Percentiles rank a stretch among this genome's conserved stretches.
These are phyloP conservation scores for Knipowitschia caucasica DNA, from an alignment of 2,797 vertebrate genomes.

Conservation along the genomic window DNA sequence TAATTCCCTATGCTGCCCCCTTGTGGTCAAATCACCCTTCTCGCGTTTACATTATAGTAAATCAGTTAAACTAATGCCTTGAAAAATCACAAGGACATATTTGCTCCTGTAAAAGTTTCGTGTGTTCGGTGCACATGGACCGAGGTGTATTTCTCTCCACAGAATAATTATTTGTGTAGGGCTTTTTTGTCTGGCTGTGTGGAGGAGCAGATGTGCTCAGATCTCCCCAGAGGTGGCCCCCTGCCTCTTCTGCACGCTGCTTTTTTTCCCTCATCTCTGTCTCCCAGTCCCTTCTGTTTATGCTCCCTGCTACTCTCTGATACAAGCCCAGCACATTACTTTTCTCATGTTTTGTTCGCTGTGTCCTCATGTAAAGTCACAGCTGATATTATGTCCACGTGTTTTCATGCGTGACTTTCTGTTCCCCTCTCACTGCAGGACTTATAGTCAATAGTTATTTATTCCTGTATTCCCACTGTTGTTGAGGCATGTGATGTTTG, in stretches of 20 bases:
- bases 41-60: not conserved
- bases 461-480: too few relatives aligned
- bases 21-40: not conserved
- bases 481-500: too few relatives aligned
- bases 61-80: too few relatives aligned
- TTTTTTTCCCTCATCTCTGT: slow-evolving; percentile 47
- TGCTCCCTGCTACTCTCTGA: slow-evolving; percentile 43
- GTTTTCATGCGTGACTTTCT: not conserved
- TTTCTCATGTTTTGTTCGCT: slow-evolving; percentile 34
- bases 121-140: slow-evolving; percentile 3
- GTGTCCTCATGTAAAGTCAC: slow-evolving; percentile 14
- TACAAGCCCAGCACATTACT: slow-evolving; percentile 41
- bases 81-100: too few relatives aligned
- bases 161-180: slow-evolving; percentile 7
- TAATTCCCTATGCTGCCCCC: not conserved
- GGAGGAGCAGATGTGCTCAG: slow-evolving; percentile 73
- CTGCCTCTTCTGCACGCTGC: slow-evolving; percentile 20
- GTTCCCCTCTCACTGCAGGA: too few relatives aligned
- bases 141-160: not conserved
- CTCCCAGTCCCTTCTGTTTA: slow-evolving; percentile 61
- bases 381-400: not conserved
- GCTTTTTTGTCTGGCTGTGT: slow-evolving; percentile 54
- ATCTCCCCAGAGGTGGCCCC: slow-evolving; percentile 56
- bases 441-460: too few relatives aligned
- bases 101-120: not conserved